These are phyloP conservation scores for Zoanthus sansibaricus DNA, from an alignment of 92 coral and sea anemone genomes.

Conservation along the genomic window DNA sequence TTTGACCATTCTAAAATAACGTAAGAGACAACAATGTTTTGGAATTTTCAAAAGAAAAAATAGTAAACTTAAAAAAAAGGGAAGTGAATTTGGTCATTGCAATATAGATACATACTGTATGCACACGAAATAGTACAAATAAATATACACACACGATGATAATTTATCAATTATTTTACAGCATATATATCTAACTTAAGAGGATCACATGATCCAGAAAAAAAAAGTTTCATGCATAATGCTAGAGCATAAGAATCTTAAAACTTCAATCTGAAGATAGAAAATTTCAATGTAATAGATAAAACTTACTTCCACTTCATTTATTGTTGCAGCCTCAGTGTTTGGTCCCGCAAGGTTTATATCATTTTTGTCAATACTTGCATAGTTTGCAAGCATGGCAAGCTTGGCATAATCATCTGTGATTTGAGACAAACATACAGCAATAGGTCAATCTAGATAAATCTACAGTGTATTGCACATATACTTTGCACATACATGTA, in stretches of 20 bases:
- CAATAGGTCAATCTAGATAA: background rate
- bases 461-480: background rate
- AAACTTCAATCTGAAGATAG: background rate
- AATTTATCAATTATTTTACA: background rate
- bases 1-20: background rate
- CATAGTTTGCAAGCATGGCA: constrained; percentile 1
- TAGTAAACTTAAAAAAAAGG: background rate
- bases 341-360: background rate
- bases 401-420: constrained; percentile 3
- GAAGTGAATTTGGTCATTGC: background rate
- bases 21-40: background rate
- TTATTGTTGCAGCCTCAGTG: background rate
- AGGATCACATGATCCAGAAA: background rate
- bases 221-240: background rate
- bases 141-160: background rate
- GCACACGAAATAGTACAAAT: background rate
- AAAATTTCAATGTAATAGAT: background rate
- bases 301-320: constrained; percentile 4
- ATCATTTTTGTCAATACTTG: background rate
- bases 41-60: background rate
- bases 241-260: background rate
- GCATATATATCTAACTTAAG: background rate
- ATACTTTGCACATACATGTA: background rate
- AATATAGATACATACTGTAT: background rate
- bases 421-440: background rate